A percentile compares a stretch with the other conserved stretches of the same genome.
phyloP scores from a whole-genome alignment of 1,140 invertebrate genomes.

The Oncopodura yosiiana region DNA sequence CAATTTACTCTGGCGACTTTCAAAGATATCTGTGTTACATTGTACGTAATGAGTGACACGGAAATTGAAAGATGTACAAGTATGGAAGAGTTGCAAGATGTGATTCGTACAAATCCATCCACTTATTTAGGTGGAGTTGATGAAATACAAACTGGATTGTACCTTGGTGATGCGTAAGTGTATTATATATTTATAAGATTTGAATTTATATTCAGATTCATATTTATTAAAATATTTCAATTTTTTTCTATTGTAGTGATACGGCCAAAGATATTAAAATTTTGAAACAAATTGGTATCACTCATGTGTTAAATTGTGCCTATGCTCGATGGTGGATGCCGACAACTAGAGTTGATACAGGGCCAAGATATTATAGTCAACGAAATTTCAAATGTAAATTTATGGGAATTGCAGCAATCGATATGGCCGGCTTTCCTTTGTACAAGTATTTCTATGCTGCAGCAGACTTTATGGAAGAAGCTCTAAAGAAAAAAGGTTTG shows the following conservation, averaged over 20 bases:
- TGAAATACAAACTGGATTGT: no score
- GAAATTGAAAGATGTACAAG: no score
- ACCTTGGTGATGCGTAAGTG: no score
- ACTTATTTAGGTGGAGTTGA: no score
- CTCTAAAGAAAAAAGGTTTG: conserved; percentile 33
- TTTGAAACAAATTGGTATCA: conserved; percentile 38
- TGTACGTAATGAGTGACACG: no score
- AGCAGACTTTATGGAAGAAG: conserved; percentile 40
- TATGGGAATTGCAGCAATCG: conserved; percentile 40
- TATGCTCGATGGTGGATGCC: conserved; percentile 34
- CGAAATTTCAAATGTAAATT: conserved; percentile 37
- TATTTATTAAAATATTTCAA: no score
- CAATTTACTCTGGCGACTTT: no score
- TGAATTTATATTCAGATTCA: no score
- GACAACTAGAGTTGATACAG: conserved; percentile 38
- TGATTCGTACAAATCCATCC: no score
- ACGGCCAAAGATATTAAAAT: conserved; percentile 37
- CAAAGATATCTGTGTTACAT: no score
- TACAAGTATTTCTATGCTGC: conserved; percentile 38
- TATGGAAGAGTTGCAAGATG: no score
- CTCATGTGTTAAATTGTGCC: conserved; percentile 43
- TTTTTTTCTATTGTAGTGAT: conserved; percentile 31
- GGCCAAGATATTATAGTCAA: conserved; percentile 36
- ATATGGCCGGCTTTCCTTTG: conserved; percentile 39
- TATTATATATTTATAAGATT: no score